Percentiles rank a stretch among this genome's conserved stretches.
These are phyloP conservation scores for Ornithorhynchus anatinus DNA, from an alignment of 2,113 vertebrate genomes.

Conservation along the genomic window DNA sequence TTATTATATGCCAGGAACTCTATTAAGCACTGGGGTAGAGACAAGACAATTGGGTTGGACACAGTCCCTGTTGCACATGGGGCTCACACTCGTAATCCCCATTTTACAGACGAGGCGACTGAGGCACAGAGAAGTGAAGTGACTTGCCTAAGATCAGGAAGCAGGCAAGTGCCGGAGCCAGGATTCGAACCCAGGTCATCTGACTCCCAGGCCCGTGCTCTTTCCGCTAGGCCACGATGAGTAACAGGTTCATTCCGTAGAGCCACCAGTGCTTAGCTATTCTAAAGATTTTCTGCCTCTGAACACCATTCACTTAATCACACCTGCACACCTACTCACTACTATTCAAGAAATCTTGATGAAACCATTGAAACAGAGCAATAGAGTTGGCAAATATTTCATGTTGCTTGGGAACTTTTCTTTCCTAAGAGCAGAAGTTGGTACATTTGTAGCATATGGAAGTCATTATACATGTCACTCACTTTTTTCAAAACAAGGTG, in stretches of 20 bases:
- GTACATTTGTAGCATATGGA: neutral
- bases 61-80: too few relatives aligned
- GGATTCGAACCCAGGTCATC: too few relatives aligned
- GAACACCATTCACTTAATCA: neutral
- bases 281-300: neutral
- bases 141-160: too few relatives aligned
- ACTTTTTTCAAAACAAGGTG: neutral
- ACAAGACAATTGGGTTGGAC: too few relatives aligned
- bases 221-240: too few relatives aligned
- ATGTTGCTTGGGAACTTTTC: neutral
- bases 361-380: neutral
- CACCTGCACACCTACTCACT: neutral
- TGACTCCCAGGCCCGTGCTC: too few relatives aligned
- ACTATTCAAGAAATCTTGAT: neutral
- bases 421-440: neutral
- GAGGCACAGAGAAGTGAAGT: too few relatives aligned
- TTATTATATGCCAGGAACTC: too few relatives aligned
- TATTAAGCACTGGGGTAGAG: too few relatives aligned
- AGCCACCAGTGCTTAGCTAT: neutral
- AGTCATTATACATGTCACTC: neutral
- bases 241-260: neutral
- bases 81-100: too few relatives aligned
- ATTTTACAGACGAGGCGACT: too few relatives aligned
- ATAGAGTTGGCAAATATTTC: neutral
- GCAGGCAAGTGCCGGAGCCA: too few relatives aligned